Evolutionary conservation across 2,113 vertebrate genomes (phyloP).

Genomic region (Megalops atlanticus): DNA sequence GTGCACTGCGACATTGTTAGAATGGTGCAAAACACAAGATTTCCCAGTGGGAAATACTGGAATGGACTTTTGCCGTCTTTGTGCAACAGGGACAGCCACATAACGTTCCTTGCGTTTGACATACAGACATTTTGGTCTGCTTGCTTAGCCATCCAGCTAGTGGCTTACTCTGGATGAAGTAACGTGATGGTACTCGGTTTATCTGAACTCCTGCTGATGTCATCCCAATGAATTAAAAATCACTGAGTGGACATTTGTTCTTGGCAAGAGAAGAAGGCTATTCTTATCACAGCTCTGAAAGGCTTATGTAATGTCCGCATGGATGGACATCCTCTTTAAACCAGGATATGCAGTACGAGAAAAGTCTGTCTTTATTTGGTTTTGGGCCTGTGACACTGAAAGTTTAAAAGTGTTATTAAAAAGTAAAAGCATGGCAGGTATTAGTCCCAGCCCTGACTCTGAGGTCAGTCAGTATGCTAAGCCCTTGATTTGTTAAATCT

Average conservation of each 20-base stretch:
- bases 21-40: not conserved
- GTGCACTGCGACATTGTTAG: not conserved
- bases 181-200: not conserved
- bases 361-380: not conserved
- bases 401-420: not conserved
- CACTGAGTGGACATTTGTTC: conserved; percentile 1
- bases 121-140: not conserved
- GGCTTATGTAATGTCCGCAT: not conserved
- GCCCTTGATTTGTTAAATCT: not conserved
- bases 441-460: not conserved
- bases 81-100: not conserved
- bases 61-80: not conserved
- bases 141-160: not conserved
- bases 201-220: conserved; percentile 18
- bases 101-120: not conserved
- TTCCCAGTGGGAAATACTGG: not conserved
- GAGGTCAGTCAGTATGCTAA: not conserved
- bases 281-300: conserved; percentile 19
- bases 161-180: not conserved
- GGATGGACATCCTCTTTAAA: not conserved
- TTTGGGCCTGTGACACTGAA: not conserved
- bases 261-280: not conserved
- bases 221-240: conserved; percentile 13
- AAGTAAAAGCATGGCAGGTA: conserved; percentile 2
- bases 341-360: not conserved